Evolutionary conservation across 2,888 invertebrate genomes (phyloP).

Genomic region (Noctua fimbriata): DNA sequence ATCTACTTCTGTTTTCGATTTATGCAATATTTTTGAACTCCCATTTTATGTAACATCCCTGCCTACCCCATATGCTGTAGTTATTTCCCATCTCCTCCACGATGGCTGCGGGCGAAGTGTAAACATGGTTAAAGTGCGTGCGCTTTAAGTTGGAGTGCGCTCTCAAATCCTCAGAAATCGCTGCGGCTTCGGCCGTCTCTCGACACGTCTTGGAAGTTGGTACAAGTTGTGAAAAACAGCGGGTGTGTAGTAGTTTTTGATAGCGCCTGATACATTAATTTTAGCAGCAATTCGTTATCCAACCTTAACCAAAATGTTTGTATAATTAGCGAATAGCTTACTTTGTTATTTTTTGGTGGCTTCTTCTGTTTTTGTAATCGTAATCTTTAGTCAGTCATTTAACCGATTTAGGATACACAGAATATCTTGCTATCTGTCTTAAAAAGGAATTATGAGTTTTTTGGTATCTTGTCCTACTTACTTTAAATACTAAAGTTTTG

Average conservation of each 20-base stretch:
- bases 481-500: neutral
- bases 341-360: neutral
- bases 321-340: neutral
- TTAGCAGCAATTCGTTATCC: neutral
- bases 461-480: neutral
- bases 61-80: neutral
- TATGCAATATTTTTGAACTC: neutral
- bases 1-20: neutral
- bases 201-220: slow-evolving; percentile 78
- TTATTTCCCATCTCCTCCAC: slow-evolving; percentile 41
- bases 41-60: slow-evolving; percentile 10
- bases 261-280: neutral
- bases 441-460: neutral
- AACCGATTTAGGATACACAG: neutral
- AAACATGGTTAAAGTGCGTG: slow-evolving; percentile 78
- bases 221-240: slow-evolving; percentile 46
- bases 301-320: neutral
- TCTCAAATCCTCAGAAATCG: slow-evolving; percentile 87
- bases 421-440: neutral
- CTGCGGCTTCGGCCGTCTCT: slow-evolving; percentile 81
- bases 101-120: slow-evolving; percentile 57
- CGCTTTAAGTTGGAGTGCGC: slow-evolving; percentile 77
- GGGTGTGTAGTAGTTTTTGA: neutral
- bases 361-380: neutral
- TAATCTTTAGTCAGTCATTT: neutral